Conservation (phyloP, 2,797 vertebrate genomes). For the Siniperca undulata region DNA sequence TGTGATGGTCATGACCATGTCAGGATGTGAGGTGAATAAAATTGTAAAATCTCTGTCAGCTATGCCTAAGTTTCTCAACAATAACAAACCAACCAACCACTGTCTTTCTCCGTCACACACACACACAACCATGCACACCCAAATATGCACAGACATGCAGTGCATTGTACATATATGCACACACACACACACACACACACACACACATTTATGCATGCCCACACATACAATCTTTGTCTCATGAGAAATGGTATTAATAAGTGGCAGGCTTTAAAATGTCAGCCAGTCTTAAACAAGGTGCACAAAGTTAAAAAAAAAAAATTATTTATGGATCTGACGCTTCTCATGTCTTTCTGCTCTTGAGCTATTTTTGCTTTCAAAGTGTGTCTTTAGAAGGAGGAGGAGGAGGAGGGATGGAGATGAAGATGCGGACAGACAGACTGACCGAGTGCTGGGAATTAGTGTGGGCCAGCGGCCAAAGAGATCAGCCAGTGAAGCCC, state of each 20-base stretch:
- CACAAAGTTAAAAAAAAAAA: too few species aligned
- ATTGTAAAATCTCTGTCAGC: slow-evolving; percentile 54
- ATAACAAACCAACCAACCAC: slow-evolving; percentile 33
- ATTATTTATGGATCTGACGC: slow-evolving; percentile 82
- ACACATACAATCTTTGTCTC: slow-evolving; percentile 67
- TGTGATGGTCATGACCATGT: slow-evolving; percentile 20
- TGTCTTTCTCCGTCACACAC: not conserved
- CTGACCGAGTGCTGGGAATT: slow-evolving; percentile 32
- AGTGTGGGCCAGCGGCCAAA: slow-evolving; percentile 38
- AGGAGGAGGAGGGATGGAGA: slow-evolving; percentile 21
- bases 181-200: slow-evolving; percentile 2
- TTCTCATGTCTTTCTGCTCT: slow-evolving; percentile 71
- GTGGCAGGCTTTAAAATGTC: slow-evolving; percentile 74
- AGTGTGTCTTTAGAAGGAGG: slow-evolving; percentile 55
- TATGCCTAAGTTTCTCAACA: slow-evolving; percentile 34
- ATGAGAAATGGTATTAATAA: slow-evolving; percentile 76
- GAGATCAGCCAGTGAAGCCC: slow-evolving; percentile 38
- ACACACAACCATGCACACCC: not conserved
- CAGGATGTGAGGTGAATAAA: slow-evolving; percentile 38
- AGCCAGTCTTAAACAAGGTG: slow-evolving; percentile 64
- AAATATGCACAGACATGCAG: slow-evolving; percentile 35
- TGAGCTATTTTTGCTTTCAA: slow-evolving; percentile 78
- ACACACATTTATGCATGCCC: slow-evolving; percentile 41
- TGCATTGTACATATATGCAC: slow-evolving; percentile 8
- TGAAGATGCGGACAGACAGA: slow-evolving; percentile 44